Percentiles rank a stretch among this genome's conserved stretches.
phyloP scores from a whole-genome alignment of 2,888 invertebrate species.

The Elysia crispata region DNA sequence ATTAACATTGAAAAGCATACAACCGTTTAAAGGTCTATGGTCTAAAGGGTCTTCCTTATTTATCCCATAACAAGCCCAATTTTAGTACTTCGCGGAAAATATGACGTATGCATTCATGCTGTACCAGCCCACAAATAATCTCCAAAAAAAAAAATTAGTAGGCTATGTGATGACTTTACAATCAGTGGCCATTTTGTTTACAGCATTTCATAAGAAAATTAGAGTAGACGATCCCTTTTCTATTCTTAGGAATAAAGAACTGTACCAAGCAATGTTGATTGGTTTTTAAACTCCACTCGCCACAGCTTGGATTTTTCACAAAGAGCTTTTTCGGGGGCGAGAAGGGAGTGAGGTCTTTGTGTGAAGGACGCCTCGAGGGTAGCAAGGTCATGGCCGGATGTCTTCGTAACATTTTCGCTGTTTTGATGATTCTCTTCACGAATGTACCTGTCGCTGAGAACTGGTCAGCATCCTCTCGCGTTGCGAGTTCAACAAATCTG shows the following conservation, averaged over 20 bases:
- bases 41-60: not conserved
- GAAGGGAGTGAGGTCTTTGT: slow-evolving; percentile 23
- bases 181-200: slow-evolving; percentile 27
- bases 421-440: slow-evolving; percentile 43
- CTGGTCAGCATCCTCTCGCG: not conserved
- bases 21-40: too few relatives aligned
- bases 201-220: too few relatives aligned
- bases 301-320: not conserved
- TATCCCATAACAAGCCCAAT: not conserved
- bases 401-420: slow-evolving; percentile 36
- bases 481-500: not conserved
- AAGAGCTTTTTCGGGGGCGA: slow-evolving; percentile 25
- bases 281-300: too few relatives aligned
- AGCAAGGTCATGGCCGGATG: slow-evolving; percentile 73
- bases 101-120: slow-evolving; percentile 33
- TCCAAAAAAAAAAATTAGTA: slow-evolving; percentile 44
- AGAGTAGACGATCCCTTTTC: too few relatives aligned
- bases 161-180: slow-evolving; percentile 15
- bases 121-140: slow-evolving; percentile 33
- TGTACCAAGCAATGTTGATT: too few relatives aligned
- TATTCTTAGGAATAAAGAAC: too few relatives aligned
- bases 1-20: too few relatives aligned
- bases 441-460: slow-evolving; percentile 36
- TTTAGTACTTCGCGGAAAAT: slow-evolving; percentile 45
- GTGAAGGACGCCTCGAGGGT: slow-evolving; percentile 68